phyloP scores from a whole-genome alignment of 2,113 vertebrate species.

The Leucopternis melanops region DNA sequence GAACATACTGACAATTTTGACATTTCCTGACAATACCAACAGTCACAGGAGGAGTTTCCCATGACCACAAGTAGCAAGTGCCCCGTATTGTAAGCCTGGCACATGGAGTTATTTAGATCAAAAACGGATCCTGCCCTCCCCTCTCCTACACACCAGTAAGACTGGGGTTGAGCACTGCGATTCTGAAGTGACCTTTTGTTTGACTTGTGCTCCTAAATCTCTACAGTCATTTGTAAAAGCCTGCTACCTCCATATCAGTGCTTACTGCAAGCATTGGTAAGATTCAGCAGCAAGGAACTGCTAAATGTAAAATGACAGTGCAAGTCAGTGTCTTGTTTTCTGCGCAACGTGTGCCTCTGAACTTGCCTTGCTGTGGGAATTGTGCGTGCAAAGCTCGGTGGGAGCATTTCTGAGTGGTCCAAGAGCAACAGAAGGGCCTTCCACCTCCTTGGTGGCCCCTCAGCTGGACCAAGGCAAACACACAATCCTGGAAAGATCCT shows the following conservation, averaged over 20 bases:
- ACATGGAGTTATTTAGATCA: neutral
- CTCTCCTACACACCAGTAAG: neutral
- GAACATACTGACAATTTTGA: neutral
- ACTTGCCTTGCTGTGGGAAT: neutral
- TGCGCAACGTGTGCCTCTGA: fast-evolving
- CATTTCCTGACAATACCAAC: neutral
- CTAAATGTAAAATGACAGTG: neutral
- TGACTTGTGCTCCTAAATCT: neutral
- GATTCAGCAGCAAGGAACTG: neutral
- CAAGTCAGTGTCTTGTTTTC: neutral
- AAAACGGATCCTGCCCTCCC: neutral
- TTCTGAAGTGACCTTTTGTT: neutral
- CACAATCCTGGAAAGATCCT: neutral
- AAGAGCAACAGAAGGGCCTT: neutral
- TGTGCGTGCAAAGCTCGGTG: fast-evolving
- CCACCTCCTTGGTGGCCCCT: neutral
- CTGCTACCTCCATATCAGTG: neutral
- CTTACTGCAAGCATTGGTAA: neutral
- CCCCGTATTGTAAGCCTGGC: fast-evolving
- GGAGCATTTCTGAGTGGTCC: neutral
- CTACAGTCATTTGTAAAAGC: neutral
- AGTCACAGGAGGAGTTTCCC: neutral
- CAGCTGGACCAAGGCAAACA: neutral
- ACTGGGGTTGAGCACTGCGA: neutral
- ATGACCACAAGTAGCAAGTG: neutral